Base-by-base conservation (phyloP, 2,888 invertebrate species). In the Agrilus mali region DNA sequence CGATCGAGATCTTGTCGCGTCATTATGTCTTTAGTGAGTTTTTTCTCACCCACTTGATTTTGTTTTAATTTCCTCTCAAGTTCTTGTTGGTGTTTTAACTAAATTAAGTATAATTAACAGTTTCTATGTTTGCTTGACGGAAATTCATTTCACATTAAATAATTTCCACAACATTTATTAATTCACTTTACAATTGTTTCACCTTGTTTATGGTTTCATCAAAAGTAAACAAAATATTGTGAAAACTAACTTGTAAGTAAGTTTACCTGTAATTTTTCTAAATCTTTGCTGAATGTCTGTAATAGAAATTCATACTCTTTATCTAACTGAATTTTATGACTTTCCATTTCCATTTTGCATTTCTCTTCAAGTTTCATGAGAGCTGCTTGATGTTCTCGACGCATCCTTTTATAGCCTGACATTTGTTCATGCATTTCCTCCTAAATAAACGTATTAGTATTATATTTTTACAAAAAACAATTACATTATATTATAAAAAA, bases 391-490 rank as follows among this genome's bases (percentile, higher is more conserved):
- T 98, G 98, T 65, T 94, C 93, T 51, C 94, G 80, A 49, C 98
- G 78, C 88, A 98, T 92, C 51, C 97, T 78, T 70, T 98, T 97
- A 71, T 96, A 96, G 16, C 95, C 95, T 42, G 92, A 87, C 92
- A 96, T 96, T 72, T 98, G 97, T 68, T 98, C 97, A 70, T 95
- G 90, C 87, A 96, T 92, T 70, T 96, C 96, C 74, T 96, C 90
- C 61, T 78, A 72, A 59, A 70, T 7, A 43, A 37, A 15, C 2
- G 13, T 8, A 35, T 16, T 2, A 13, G n/a, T n/a, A n/a, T n/a
- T n/a, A n/a, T n/a, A n/a, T n/a, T n/a, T n/a, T n/a, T 35, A 15
- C 35, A 13, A 35, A 6, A n/a, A 8, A 15, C 7, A 16, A 15
- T 35, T n/a, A n/a, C n/a, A n/a, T n/a, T n/a, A n/a, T n/a, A n/a